Conservation (phyloP, 2,797 vertebrate genomes). For the Geotria australis region DNA sequence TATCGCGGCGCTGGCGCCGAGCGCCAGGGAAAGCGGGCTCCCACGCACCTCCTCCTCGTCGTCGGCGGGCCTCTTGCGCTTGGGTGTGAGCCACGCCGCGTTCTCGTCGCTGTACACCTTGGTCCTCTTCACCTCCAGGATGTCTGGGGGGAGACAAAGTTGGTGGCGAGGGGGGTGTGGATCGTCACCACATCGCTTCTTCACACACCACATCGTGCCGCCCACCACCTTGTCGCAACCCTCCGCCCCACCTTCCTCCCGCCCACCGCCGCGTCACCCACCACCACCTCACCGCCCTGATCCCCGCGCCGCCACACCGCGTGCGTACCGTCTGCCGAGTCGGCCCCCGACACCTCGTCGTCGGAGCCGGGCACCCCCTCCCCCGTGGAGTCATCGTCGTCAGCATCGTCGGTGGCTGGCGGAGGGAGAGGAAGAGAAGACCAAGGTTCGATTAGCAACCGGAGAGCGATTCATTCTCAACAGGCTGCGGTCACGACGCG, state of each 20-base stretch:
- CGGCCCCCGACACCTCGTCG: conserved; percentile 15
- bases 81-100: not conserved
- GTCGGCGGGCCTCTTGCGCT: not conserved
- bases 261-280: conserved; percentile 13
- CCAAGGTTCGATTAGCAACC: not conserved
- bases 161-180: no score
- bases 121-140: no score
- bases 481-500: not conserved
- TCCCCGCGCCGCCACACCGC: conserved; percentile 2
- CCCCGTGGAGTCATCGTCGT: conserved; percentile 2
- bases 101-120: not conserved
- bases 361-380: conserved; percentile 1
- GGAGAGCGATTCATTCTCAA: not conserved
- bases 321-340: no score
- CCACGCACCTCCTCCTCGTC: not conserved
- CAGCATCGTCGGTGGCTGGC: conserved; percentile 7
- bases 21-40: no score
- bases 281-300: conserved; percentile 19
- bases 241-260: conserved; percentile 1
- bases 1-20: no score
- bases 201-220: not conserved
- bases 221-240: not conserved
- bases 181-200: no score
- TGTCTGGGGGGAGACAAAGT: no score
- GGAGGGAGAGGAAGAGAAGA: not conserved